Evolutionary conservation across 2,113 vertebrate species (phyloP), one percentile per base, ranked within the genome.

Genomic region (Paradoxurus hermaphroditus): DNA sequence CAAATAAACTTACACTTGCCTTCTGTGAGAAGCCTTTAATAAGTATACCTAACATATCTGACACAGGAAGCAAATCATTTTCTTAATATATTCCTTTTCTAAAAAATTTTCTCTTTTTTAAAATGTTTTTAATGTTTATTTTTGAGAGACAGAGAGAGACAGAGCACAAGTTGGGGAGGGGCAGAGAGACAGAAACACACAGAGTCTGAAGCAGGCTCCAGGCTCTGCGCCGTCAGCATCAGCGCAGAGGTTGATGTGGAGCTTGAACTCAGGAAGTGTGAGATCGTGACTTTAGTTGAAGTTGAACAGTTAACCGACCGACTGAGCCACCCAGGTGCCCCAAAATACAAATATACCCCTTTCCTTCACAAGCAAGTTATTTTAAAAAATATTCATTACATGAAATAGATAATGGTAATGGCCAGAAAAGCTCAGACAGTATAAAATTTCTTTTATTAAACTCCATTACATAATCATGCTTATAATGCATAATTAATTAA

Each of bases 381-480:
- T 94, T 95, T 92, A 9, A 70, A 92, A 95, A 67, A 62, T 94
- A 65, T 49, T 91, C 11, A 62, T 68, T 44, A 94, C 70, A 88
- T 85, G 39, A 94, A 86, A 94, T 34, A 27, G 51, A 68, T 46
- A 73, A 83, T 39, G 36, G 49, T 75, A 62, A 82, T 86, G 23
- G 5, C 53, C n/a, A 75, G 31, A 86, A 93, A 41, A 81, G n/a
- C 31, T 59, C 25, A 87, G 44, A 78, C 12, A 51, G 21, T 39
- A 4, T 36, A 87, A 29, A 51, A 39, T 39, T 95, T 73, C 15
- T 65, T 84, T 95, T 85, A 49, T 68, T 88, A 90, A 93, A 91
- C 53, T 85, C 93, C 27, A 94, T 86, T 13, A 91, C 63, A 90
- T 83, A 92, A 79, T 79, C 39, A 93, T 44, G 3, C 2, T 86